These are phyloP conservation scores for Axinella damicornis DNA, from an alignment of 37 sponge, comb jelly and placozoan species.

Conservation along the genomic window DNA sequence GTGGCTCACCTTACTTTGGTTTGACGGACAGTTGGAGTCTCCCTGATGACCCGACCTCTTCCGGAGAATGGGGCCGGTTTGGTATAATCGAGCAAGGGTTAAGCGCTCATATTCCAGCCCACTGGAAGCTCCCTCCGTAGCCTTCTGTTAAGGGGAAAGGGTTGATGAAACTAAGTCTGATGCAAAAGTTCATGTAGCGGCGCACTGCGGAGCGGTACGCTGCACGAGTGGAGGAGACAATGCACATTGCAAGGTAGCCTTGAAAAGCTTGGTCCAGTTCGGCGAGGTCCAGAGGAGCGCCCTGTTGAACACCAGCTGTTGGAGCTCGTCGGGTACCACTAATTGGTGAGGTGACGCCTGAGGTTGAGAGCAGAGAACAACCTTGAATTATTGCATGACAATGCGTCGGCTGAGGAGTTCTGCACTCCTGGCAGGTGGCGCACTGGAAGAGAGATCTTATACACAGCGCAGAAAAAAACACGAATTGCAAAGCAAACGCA, in stretches of 20 bases:
- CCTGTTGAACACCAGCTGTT: neutral
- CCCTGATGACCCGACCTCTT: no score
- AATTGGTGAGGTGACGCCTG: neutral
- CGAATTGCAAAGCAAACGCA: neutral
- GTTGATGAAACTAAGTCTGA: neutral
- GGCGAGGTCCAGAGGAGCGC: slow-evolving; percentile 36
- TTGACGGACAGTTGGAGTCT: no score
- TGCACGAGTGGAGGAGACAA: slow-evolving; percentile 32
- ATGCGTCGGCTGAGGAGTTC: slow-evolving; percentile 39
- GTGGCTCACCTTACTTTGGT: no score
- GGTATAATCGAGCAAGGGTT: no score
- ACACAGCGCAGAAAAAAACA: neutral
- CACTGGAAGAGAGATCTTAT: neutral
- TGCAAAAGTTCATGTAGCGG: slow-evolving; percentile 32
- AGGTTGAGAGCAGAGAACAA: slow-evolving; percentile 10
- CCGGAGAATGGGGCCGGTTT: no score
- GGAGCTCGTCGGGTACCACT: neutral
- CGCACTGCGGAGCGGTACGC: slow-evolving; percentile 22
- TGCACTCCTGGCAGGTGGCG: neutral
- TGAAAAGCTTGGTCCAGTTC: slow-evolving; percentile 27
- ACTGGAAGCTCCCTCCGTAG: no score
- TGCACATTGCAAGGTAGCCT: neutral
- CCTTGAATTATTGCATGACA: slow-evolving; percentile 24
- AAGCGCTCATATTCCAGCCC: no score
- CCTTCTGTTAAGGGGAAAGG: neutral